Evolutionary conservation across 2,797 vertebrate genomes (phyloP).

Genomic region (Sebastes diaconus): DNA sequence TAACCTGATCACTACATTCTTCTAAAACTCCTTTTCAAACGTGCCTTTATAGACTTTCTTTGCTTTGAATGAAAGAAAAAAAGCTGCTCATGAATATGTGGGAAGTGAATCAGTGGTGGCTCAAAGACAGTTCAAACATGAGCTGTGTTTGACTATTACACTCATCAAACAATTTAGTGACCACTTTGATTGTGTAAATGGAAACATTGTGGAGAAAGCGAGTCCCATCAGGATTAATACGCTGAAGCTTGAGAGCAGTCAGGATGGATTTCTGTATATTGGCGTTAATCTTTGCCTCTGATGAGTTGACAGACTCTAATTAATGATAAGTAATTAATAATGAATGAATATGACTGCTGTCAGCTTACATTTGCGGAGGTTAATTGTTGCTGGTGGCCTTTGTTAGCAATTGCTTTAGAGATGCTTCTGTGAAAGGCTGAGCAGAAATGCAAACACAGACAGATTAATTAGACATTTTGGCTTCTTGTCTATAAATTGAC

Average conservation of each 20-base stretch:
- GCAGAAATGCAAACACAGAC: neutral
- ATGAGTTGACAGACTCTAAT: conserved; percentile 52
- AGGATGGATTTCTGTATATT: conserved; percentile 43
- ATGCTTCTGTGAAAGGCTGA: neutral
- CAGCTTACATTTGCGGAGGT: conserved; percentile 22
- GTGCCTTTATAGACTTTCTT: neutral
- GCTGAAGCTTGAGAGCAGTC: conserved; percentile 19
- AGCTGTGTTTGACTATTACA: neutral
- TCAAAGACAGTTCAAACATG: neutral
- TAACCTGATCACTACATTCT: conserved; percentile 5
- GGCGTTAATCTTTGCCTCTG: conserved; percentile 37
- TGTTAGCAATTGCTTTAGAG: neutral
- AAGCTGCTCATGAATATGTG: neutral
- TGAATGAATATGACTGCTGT: conserved; percentile 38
- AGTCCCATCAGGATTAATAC: conserved; percentile 15
- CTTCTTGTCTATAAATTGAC: neutral
- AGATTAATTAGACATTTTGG: neutral
- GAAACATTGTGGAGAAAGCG: neutral
- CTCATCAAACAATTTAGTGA: conserved; percentile 6
- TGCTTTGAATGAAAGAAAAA: neutral
- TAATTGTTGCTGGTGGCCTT: conserved; percentile 19
- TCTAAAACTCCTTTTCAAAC: neutral
- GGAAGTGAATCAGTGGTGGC: neutral
- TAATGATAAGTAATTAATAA: conserved; percentile 43
- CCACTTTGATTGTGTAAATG: neutral